These are phyloP conservation scores for Oryzias sinensis DNA, from an alignment of 2,797 vertebrate species.

Conservation along the genomic window DNA sequence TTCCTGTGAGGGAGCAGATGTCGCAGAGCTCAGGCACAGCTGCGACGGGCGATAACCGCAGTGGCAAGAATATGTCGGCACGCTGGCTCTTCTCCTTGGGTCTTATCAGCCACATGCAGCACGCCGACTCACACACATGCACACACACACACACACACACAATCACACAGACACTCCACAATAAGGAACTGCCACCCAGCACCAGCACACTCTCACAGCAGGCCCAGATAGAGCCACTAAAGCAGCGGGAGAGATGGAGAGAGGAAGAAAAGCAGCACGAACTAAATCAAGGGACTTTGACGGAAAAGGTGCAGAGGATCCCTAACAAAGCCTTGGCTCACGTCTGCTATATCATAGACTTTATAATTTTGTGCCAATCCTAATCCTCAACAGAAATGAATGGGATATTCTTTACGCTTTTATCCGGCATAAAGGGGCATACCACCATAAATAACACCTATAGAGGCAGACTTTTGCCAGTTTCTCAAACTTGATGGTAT, in stretches of 20 bases:
- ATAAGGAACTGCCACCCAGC: slow-evolving; percentile 76
- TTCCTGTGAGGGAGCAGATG: slow-evolving; percentile 84
- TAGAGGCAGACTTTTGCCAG: slow-evolving; percentile 1
- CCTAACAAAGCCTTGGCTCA: slow-evolving; percentile 69
- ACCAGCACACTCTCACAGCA: slow-evolving; percentile 66
- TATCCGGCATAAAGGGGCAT: slow-evolving; percentile 20
- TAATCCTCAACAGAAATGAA: slow-evolving; percentile 64
- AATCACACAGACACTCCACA: slow-evolving; percentile 62
- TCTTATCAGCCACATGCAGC: slow-evolving; percentile 75
- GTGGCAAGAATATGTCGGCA: slow-evolving; percentile 80
- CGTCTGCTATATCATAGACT: slow-evolving; percentile 67
- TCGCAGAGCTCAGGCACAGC: slow-evolving; percentile 80
- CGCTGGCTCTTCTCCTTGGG: slow-evolving; percentile 76
- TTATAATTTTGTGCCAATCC: slow-evolving; percentile 63
- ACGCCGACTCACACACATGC: slow-evolving; percentile 56
- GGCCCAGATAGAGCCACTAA: slow-evolving; percentile 64
- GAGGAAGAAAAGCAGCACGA: slow-evolving; percentile 56
- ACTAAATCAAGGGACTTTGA: slow-evolving; percentile 73
- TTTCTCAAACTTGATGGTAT: slow-evolving; percentile 2
- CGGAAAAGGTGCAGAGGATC: slow-evolving; percentile 70
- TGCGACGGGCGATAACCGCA: slow-evolving; percentile 78
- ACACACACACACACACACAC: slow-evolving; percentile 37
- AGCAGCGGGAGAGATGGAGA: slow-evolving; percentile 59
- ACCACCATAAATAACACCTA: slow-evolving; percentile 19
- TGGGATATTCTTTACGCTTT: slow-evolving; percentile 46